Evolutionary conservation across 2,113 vertebrate genomes (phyloP), one percentile per base, ranked within the genome.

Genomic region (Panthera leo): DNA sequence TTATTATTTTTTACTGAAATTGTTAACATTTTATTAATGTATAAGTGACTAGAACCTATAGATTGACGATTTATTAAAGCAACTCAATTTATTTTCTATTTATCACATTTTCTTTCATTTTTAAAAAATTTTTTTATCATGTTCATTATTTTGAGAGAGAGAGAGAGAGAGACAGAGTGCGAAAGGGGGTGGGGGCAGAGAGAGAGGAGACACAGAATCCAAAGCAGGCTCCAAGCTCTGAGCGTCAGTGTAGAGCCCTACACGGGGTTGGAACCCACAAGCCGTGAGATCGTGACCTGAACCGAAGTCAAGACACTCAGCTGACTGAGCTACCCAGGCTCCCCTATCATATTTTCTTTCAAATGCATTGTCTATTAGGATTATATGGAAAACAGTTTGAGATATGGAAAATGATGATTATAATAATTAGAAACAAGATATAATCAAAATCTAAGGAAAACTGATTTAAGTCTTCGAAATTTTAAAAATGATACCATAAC

Each of bases 1-100:
- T 94, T 63, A 83, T 48, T 76, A 85, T 45, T 7, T 89, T 63
- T 78, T 80, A 55, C 27, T 89, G 39, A 91, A 68, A 75, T 65
- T 87, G 93, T 85, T 90, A 58, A n/a, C 29, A 55, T 67, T 96
- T 92, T 83, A 79, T 27, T 73, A 65, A 78, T 42, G 71, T 42
- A 79, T 85, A 93, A 92, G 19, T 36, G 0, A 23, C 39, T 45
- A 15, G 5, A 76, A 67, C 2, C 55, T 71, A 31, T 31, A 87
- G 36, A 4, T 14, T 78, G 45, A 84, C 68, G 39, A 91, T 76
- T 89, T 91, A 53, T 78, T 55, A 86, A 95, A 95, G 2, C 9
- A 70, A 91, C 68, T n/a, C 45, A 42, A 39, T 58, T 61, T 80
- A 76, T 76, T 76, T 93, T 70, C 75, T 78, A n/a, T 68, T 53